These are phyloP conservation scores for Psettodes erumei DNA, from an alignment of 2,113 vertebrate genomes.

Conservation along the genomic window DNA sequence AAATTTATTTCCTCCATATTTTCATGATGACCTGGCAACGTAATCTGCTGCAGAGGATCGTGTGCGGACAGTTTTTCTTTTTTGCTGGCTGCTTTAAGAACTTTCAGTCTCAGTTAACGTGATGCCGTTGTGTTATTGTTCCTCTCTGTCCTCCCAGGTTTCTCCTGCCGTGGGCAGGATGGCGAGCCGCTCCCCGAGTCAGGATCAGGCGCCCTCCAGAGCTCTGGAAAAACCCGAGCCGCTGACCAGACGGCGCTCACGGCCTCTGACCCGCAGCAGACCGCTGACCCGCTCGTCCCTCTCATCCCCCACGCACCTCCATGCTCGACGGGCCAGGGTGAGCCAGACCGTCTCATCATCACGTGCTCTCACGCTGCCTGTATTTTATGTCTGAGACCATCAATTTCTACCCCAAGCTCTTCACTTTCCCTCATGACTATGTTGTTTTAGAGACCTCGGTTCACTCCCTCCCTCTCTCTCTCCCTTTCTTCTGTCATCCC, in stretches of 20 bases:
- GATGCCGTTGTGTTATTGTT: not conserved
- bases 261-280: slow-evolving; percentile 74
- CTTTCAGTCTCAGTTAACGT: not conserved
- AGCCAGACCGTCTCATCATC: slow-evolving; percentile 40
- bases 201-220: slow-evolving; percentile 65
- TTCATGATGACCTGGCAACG: not conserved
- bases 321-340: slow-evolving; percentile 79
- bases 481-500: slow-evolving; percentile 2
- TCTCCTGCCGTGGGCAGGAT: slow-evolving; percentile 40
- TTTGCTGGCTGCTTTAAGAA: not conserved
- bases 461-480: not conserved
- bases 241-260: slow-evolving; percentile 47
- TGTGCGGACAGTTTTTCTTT: not conserved
- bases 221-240: slow-evolving; percentile 58
- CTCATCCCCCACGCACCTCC: slow-evolving; percentile 63
- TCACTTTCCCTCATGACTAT: slow-evolving; percentile 5
- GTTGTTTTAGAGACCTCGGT: not conserved
- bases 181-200: slow-evolving; percentile 49
- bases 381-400: not conserved
- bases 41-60: not conserved
- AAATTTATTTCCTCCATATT: not conserved
- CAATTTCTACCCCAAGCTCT: slow-evolving; percentile 12
- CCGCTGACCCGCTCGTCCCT: slow-evolving; percentile 77
- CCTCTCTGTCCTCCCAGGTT: slow-evolving; percentile 68
- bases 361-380: not conserved